These are phyloP conservation scores for Actias luna DNA, from an alignment of 2,888 invertebrate genomes.

Conservation along the genomic window DNA sequence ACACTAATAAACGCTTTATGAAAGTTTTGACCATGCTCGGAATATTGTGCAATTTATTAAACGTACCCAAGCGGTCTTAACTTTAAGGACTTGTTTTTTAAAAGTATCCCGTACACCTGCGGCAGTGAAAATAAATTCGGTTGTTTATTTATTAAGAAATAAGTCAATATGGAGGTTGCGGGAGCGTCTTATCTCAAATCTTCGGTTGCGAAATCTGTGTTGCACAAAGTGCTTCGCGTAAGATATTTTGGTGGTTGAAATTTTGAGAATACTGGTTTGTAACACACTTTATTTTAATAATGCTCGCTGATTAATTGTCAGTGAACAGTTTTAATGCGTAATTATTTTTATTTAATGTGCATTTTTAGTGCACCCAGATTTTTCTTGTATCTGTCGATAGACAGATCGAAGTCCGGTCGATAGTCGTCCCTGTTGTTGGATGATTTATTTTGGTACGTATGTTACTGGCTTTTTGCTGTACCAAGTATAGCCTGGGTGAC, in stretches of 20 bases:
- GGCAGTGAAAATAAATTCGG: conserved; percentile 38
- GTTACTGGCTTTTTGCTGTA: no score
- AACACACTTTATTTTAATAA: conserved; percentile 4
- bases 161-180: conserved; percentile 46
- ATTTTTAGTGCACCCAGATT: no score
- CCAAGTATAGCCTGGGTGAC: no score
- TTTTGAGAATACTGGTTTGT: conserved; percentile 9
- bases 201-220: conserved; percentile 39
- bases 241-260: conserved; percentile 20
- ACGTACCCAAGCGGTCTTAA: conserved; percentile 39
- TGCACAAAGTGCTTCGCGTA: conserved; percentile 29
- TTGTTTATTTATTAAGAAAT: conserved; percentile 51
- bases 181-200: conserved; percentile 33
- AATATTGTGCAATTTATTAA: conserved; percentile 53
- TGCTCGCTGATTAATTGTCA: conserved; percentile 5
- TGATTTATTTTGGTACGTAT: no score
- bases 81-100: conserved; percentile 45
- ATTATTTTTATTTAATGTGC: conserved; percentile 4
- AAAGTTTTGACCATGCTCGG: conserved; percentile 49
- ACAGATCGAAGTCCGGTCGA: no score
- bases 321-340: neutral
- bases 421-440: no score
- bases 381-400: no score
- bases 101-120: conserved; percentile 48
- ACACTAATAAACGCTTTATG: conserved; percentile 45